A percentile compares a stretch with the other conserved stretches of the same genome.
Conservation (phyloP, 1,140 invertebrate species). For the Hyles euphorbiae region DNA sequence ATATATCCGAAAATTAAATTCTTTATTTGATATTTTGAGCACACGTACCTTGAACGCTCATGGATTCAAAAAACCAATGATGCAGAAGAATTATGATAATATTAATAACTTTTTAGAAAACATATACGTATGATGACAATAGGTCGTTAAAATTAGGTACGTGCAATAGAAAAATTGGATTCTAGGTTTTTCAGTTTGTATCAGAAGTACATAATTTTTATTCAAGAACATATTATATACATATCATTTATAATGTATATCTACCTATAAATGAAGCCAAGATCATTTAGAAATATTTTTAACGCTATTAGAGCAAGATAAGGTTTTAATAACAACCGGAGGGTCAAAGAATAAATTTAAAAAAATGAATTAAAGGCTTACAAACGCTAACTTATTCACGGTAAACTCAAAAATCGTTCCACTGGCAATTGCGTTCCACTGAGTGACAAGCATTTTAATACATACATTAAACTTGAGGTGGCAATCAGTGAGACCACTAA, state of each 20-base stretch:
- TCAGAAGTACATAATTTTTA: constrained; percentile 6
- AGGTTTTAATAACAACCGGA: constrained; percentile 21
- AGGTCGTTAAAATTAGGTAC: too few species aligned
- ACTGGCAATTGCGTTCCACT: constrained; percentile 18
- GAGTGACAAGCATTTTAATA: constrained; percentile 13
- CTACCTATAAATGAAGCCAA: constrained; percentile 19
- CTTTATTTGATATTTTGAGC: too few species aligned
- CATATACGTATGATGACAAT: too few species aligned
- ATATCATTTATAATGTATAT: constrained; percentile 9
- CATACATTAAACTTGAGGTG: constrained; percentile 8
- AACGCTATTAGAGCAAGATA: constrained; percentile 19
- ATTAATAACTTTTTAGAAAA: too few species aligned
- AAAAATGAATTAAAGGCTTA: constrained; percentile 17
- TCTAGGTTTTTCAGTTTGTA: too few species aligned
- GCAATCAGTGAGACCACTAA: constrained; percentile 8
- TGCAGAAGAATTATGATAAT: too few species aligned
- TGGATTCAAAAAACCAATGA: too few species aligned
- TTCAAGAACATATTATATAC: too few species aligned
- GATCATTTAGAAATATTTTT: constrained; percentile 28
- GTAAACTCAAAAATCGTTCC: constrained; percentile 12
- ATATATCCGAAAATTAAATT: too few species aligned
- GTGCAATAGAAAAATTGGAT: too few species aligned
- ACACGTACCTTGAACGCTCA: too few species aligned
- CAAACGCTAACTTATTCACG: constrained; percentile 16
- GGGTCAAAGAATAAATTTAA: constrained; percentile 20